A percentile compares a stretch with the other conserved stretches of the same genome.
Conservation (phyloP, 2,113 vertebrate species). For the Phalacrocorax aristotelis region DNA sequence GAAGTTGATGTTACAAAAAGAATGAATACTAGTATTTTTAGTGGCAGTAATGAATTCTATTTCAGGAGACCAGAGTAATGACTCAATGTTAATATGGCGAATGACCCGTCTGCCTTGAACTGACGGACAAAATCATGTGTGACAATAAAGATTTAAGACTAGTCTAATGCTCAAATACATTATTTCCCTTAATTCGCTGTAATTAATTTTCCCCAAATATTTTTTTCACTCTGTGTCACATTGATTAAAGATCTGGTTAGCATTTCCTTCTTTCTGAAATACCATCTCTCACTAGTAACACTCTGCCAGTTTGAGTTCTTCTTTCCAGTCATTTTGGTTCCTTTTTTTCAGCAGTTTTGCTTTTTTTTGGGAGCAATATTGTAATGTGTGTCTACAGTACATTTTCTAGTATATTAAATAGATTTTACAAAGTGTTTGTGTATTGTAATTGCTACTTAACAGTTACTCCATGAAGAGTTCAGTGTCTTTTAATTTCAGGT, state of each 20-base stretch:
- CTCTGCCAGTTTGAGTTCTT: neutral
- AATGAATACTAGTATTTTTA: neutral
- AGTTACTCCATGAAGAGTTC: neutral
- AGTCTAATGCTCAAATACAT: neutral
- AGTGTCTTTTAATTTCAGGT: neutral
- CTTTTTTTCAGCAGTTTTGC: neutral
- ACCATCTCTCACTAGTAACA: neutral
- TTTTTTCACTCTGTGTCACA: neutral
- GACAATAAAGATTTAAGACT: neutral
- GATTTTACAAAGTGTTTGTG: neutral
- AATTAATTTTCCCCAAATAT: neutral
- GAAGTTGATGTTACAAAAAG: neutral
- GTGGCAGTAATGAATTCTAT: neutral
- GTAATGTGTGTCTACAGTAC: neutral
- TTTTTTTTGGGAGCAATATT: neutral
- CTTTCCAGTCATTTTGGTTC: neutral
- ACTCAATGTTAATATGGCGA: neutral
- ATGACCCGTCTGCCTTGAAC: neutral
- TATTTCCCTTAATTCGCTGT: neutral
- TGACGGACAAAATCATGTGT: neutral
- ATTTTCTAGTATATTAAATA: neutral
- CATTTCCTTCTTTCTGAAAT: neutral
- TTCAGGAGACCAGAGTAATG: neutral
- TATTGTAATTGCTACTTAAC: neutral
- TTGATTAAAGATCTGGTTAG: neutral